Percentiles rank a stretch among this genome's conserved stretches.
These are phyloP conservation scores for Drosophila miranda DNA, from an alignment of 1,140 invertebrate species.

Conservation along the genomic window DNA sequence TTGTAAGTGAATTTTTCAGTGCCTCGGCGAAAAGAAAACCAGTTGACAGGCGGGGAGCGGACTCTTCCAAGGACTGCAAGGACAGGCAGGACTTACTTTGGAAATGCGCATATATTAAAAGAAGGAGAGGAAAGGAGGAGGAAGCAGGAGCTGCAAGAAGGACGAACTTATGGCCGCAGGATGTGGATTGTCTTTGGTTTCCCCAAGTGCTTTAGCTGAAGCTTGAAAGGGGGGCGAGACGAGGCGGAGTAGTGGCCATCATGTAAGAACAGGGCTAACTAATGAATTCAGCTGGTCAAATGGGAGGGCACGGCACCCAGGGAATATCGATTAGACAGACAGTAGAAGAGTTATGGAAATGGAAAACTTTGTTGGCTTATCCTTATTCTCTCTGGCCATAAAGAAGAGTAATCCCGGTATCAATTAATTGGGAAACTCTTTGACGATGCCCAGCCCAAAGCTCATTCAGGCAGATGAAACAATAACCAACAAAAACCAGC, in stretches of 20 bases:
- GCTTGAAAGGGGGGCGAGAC: slow-evolving; percentile 7
- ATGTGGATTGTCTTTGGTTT: slow-evolving; percentile 47
- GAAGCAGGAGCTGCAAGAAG: slow-evolving; percentile 3
- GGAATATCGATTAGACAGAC: neutral
- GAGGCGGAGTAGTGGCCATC: neutral
- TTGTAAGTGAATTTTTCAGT: slow-evolving; percentile 71
- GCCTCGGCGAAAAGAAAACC: slow-evolving; percentile 23
- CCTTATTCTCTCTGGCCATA: neutral
- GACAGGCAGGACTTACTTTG: slow-evolving; percentile 43
- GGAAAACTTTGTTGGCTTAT: neutral
- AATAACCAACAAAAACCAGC: slow-evolving; percentile 17
- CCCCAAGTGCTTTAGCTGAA: slow-evolving; percentile 16
- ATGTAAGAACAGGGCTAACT: slow-evolving; percentile 35
- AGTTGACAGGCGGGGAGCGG: slow-evolving; percentile 29
- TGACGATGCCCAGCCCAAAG: slow-evolving; percentile 10
- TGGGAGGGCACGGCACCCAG: neutral
- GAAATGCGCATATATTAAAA: slow-evolving; percentile 61
- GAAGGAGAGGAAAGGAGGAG: neutral
- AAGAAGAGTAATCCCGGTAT: slow-evolving; percentile 1
- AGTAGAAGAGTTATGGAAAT: neutral
- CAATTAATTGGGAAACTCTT: slow-evolving; percentile 29
- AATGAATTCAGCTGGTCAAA: slow-evolving; percentile 37
- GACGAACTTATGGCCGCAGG: slow-evolving; percentile 47
- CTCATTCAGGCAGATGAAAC: slow-evolving; percentile 28
- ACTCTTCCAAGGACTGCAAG: slow-evolving; percentile 2